phyloP scores from a whole-genome alignment of 2,888 invertebrate genomes.

The Yponomeuta sedellus region DNA sequence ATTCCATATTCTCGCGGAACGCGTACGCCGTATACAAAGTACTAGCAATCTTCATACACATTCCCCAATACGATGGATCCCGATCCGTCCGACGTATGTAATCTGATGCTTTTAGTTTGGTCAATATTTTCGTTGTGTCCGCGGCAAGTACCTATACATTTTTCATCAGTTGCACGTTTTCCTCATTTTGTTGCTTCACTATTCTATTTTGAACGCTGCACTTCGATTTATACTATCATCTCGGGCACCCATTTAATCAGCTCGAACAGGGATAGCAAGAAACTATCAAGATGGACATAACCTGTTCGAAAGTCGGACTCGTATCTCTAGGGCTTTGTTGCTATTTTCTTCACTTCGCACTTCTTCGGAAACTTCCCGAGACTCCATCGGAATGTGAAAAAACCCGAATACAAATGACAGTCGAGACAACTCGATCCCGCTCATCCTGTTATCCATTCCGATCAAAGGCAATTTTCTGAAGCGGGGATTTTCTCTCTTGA shows the following conservation, averaged over 20 bases:
- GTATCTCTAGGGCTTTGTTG: slow-evolving; percentile 9
- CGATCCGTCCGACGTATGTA: slow-evolving; percentile 14
- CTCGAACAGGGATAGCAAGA: not conserved
- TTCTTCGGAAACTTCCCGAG: not conserved
- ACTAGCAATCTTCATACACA: slow-evolving; percentile 20
- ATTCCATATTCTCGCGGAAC: slow-evolving; percentile 29
- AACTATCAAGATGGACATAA: slow-evolving; percentile 8
- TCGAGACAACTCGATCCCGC: slow-evolving; percentile 26
- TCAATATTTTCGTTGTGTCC: slow-evolving; percentile 26
- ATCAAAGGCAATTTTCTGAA: slow-evolving; percentile 56
- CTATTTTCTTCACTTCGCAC: slow-evolving; percentile 12
- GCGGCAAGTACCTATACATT: not conserved
- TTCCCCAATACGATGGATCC: slow-evolving; percentile 3
- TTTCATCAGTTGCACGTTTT: not conserved
- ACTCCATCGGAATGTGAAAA: slow-evolving; percentile 9
- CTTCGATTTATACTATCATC: not conserved
- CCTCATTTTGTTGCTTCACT: not conserved
- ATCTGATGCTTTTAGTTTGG: slow-evolving; percentile 36
- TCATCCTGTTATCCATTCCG: slow-evolving; percentile 38
- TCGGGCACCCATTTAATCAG: not conserved
- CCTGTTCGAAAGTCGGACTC: not conserved
- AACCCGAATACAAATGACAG: slow-evolving; percentile 40
- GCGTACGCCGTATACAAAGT: slow-evolving; percentile 29
- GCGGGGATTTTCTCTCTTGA: slow-evolving; percentile 56
- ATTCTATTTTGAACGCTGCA: not conserved